Evolutionary conservation across 1,140 invertebrate species (phyloP), one percentile per base, ranked within the genome.

Genomic region (Nasonia longicornis): DNA sequence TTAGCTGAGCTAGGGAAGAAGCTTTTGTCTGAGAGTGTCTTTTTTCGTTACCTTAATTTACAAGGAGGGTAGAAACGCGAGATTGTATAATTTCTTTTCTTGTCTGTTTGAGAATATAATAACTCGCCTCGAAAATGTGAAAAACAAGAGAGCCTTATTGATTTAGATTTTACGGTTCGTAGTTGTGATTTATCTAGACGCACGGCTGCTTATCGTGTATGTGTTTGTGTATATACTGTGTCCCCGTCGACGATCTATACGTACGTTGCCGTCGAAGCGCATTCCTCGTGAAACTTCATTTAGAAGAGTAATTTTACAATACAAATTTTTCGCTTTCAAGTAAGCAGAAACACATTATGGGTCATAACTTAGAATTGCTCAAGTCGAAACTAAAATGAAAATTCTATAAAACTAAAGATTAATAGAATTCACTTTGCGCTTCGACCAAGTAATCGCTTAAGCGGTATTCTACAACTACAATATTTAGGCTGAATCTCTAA

Each of bases 21-120:
- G 6, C 35, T 79, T 63, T 74, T 52, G 16, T 42, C 26, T 31
- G 26, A 31, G 26, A 58, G 52, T 58, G 52, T 58, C 31, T 22
- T 63, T 79, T 58, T 71, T 38, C 58, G 11, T 66, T 6, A 45
- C 14, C 58, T 72, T 73, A 66, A 14, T 12, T 72, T 71, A 16
- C 64, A 35, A 79, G 38, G 31, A 52, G 38, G 16, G 70, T 73
- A 88, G 87, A 88, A 88, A 88, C 85, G 86, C 86, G 87, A 87
- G 86, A 58, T 20, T 58, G 52, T 58, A 1, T 48, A 48, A 14
- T 48, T 16, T 48, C 14, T 48, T 48, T 48, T 48, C 45, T 48
- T 48, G 45, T 48, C 45, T 48, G 14, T 48, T 16, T 16, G 12
- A 48, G 11, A 48, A 48, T 48, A 48, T 48, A 48, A 48, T 48